A percentile compares a stretch with the other conserved stretches of the same genome.
Conservation (phyloP, 2,888 invertebrate species). For the Brachylomia viminalis region DNA sequence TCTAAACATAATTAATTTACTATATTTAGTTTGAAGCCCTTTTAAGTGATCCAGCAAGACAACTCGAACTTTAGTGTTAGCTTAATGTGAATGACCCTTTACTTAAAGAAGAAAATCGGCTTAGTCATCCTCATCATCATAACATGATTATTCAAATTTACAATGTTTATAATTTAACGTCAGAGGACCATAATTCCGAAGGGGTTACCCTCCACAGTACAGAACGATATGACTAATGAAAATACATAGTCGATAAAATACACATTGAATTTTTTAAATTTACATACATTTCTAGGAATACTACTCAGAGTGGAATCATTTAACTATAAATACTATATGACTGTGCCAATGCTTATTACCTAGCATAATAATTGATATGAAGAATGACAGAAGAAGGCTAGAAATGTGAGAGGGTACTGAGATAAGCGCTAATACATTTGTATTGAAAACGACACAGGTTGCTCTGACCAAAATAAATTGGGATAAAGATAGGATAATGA, state of each 20-base stretch:
- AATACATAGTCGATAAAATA: constrained; percentile 4
- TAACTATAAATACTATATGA: constrained; percentile 50
- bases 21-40: constrained; percentile 43
- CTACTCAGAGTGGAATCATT: constrained; percentile 37
- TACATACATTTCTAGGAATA: constrained; percentile 44
- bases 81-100: neutral
- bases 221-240: constrained; percentile 48
- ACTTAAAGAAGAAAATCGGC: neutral
- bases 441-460: neutral
- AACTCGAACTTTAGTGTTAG: neutral
- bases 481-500: neutral
- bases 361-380: neutral
- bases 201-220: constrained; percentile 34
- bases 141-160: neutral
- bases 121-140: constrained; percentile 4
- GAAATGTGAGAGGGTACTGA: neutral
- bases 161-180: constrained; percentile 26
- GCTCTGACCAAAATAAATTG: neutral
- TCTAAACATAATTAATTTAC: constrained; percentile 32
- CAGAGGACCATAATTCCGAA: constrained; percentile 27
- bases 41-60: constrained; percentile 6
- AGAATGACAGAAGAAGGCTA: neutral
- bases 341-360: neutral
- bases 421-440: neutral
- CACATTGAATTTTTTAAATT: constrained; percentile 22